Percentiles rank a stretch among this genome's conserved stretches.
Conservation (phyloP, 2,888 invertebrate species). For the Eumerus sabulonum region DNA sequence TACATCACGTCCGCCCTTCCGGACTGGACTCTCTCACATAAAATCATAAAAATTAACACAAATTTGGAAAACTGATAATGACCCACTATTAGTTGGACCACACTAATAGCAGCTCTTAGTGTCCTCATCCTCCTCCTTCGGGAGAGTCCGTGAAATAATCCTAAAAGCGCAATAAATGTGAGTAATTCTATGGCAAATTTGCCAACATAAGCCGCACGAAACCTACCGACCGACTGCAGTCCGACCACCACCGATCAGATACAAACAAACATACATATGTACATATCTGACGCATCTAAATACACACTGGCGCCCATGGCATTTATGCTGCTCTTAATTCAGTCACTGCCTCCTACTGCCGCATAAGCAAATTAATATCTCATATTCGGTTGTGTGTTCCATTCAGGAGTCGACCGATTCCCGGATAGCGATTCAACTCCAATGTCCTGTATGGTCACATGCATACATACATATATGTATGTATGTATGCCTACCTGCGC, state of each 20-base stretch:
- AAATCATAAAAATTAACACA: slow-evolving; percentile 38
- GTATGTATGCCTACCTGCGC: slow-evolving; percentile 61
- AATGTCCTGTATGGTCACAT: too few species aligned
- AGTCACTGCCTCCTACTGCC: slow-evolving; percentile 44
- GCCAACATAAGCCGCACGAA: slow-evolving; percentile 23
- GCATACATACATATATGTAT: too few species aligned
- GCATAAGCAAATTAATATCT: slow-evolving; percentile 67
- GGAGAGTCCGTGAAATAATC: neutral
- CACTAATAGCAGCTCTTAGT: slow-evolving; percentile 55
- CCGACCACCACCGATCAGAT: too few species aligned
- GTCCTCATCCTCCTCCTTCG: slow-evolving; percentile 31
- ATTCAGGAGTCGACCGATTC: slow-evolving; percentile 61
- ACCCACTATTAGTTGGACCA: slow-evolving; percentile 55
- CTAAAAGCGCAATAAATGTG: neutral
- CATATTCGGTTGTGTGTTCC: slow-evolving; percentile 50
- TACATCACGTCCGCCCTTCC: too few species aligned
- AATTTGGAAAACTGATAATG: slow-evolving; percentile 57
- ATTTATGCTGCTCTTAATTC: slow-evolving; percentile 46
- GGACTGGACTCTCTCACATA: neutral
- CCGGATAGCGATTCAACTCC: slow-evolving; percentile 1
- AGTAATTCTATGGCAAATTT: slow-evolving; percentile 38
- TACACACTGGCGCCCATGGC: slow-evolving; percentile 63
- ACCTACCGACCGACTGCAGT: slow-evolving; percentile 17
- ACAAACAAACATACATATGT: slow-evolving; percentile 5
- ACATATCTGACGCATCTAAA: slow-evolving; percentile 54